phyloP scores from a whole-genome alignment of 1,140 invertebrate genomes.

The Caenorhabditis elegans region DNA sequence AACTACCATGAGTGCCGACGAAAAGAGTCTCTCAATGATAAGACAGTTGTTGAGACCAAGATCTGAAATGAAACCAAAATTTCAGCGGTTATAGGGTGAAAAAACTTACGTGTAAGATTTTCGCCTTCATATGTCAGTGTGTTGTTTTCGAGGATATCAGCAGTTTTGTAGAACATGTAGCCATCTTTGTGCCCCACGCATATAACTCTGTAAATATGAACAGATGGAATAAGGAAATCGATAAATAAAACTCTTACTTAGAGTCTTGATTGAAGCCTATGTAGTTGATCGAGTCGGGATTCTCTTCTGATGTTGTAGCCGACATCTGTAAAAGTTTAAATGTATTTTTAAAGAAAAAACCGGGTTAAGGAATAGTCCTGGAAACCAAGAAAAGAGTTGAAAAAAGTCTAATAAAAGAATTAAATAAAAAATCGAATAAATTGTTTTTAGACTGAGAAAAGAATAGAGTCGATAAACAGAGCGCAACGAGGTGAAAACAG shows the following conservation, averaged over 20 bases:
- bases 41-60: slow-evolving; percentile 68
- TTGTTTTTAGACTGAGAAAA: not conserved
- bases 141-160: slow-evolving; percentile 4
- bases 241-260: slow-evolving; percentile 14
- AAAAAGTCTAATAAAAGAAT: not conserved
- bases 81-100: not conserved
- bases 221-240: not conserved
- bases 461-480: not conserved
- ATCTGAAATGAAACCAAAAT: slow-evolving; percentile 20
- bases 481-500: not conserved
- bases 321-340: not conserved
- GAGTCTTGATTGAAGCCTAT: slow-evolving; percentile 51
- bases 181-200: slow-evolving; percentile 40
- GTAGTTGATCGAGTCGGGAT: slow-evolving; percentile 32
- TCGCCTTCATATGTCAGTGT: slow-evolving; percentile 15
- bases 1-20: slow-evolving; percentile 90
- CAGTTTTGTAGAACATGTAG: slow-evolving; percentile 40
- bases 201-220: not conserved
- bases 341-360: not conserved
- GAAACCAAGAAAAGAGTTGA: no score
- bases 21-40: slow-evolving; percentile 92
- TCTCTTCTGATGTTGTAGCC: not conserved
- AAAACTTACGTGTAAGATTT: slow-evolving; percentile 16
- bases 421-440: no score
- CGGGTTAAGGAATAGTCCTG: no score